phyloP scores from a whole-genome alignment of 1,140 invertebrate genomes.

The Polyergus mexicanus region DNA sequence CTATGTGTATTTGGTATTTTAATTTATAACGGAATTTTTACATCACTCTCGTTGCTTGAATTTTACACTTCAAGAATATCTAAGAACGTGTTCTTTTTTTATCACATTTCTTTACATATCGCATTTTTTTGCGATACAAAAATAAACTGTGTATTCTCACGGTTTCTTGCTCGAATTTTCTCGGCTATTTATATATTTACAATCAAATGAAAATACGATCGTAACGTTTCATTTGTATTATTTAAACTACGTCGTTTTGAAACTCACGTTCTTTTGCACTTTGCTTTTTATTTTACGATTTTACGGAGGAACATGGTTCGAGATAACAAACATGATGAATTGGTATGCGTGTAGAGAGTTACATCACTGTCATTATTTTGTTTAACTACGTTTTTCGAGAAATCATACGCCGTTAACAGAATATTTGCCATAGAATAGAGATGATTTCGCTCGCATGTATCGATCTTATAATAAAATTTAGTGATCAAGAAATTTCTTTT shows the following conservation, averaged over 20 bases:
- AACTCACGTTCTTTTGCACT: not conserved
- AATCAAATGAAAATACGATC: not conserved
- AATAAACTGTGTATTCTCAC: no score
- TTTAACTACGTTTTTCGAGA: not conserved
- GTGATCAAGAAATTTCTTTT: not conserved
- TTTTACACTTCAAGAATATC: not conserved
- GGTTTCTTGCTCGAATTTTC: no score
- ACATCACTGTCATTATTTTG: conserved; percentile 38
- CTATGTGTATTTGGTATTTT: not conserved
- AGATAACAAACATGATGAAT: conserved; percentile 5
- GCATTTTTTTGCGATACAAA: not conserved
- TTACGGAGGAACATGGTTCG: not conserved
- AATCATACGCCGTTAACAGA: no score
- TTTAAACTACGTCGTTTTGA: not conserved
- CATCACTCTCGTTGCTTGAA: not conserved
- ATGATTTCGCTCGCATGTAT: no score
- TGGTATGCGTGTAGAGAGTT: not conserved
- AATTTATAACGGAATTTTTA: not conserved
- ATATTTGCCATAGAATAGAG: no score
- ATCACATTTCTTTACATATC: not conserved
- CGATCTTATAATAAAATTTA: no score
- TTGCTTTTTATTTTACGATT: not conserved
- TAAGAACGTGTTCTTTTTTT: not conserved
- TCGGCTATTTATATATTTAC: not conserved
- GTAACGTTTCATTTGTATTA: no score